Conservation (phyloP, 2,888 invertebrate genomes). For the Lacanobia wlatinum region DNA sequence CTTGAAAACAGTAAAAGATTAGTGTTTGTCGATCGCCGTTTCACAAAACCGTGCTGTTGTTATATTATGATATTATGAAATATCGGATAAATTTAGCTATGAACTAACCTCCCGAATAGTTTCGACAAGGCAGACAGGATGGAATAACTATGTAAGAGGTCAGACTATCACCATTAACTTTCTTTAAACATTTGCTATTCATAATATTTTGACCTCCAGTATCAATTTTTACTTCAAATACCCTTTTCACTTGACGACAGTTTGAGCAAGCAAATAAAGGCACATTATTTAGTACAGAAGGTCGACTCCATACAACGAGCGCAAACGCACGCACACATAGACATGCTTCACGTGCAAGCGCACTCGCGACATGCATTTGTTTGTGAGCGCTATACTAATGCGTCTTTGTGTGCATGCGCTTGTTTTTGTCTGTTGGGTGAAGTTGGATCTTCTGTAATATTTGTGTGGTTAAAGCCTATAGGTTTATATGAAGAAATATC, state of each 20-base stretch:
- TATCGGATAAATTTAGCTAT: too few species aligned
- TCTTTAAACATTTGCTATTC: constrained; percentile 7
- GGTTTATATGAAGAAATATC: neutral
- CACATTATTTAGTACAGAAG: neutral
- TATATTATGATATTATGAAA: too few species aligned
- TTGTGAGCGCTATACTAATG: neutral
- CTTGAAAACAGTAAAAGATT: too few species aligned
- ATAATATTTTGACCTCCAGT: neutral
- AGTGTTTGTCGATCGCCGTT: too few species aligned
- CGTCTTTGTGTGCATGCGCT: neutral
- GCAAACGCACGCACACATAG: neutral
- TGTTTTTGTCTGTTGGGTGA: neutral
- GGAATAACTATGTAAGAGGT: neutral
- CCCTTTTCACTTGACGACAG: constrained; percentile 17
- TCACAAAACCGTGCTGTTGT: too few species aligned
- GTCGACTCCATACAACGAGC: neutral
- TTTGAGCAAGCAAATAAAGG: too few species aligned
- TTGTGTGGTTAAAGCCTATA: neutral
- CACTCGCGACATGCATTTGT: too few species aligned
- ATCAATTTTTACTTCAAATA: constrained; percentile 7
- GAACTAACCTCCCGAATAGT: too few species aligned
- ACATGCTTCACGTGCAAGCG: neutral
- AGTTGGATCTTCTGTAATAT: neutral
- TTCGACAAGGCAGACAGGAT: too few species aligned
- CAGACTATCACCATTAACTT: neutral